Base-by-base conservation (phyloP, 2,113 vertebrate genomes). In the Entelurus aequoreus region DNA sequence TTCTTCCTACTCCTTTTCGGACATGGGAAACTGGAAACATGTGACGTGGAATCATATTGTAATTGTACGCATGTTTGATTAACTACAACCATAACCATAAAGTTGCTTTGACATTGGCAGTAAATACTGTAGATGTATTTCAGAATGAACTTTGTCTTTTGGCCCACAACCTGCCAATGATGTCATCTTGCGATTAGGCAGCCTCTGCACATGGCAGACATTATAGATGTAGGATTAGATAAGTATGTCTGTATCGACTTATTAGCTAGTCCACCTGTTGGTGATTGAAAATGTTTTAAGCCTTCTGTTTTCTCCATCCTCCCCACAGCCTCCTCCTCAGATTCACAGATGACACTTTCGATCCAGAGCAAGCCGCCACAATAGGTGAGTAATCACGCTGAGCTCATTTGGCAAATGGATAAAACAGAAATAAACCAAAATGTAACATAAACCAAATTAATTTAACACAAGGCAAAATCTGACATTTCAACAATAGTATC, bases 321-420 rank as follows among this genome's bases (percentile, higher is more conserved):
- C 49, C 86, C 40, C 60, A 69, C 86, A 98, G 96, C 90, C 92
- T 98, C 80, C 90, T 98, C 42, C 85, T 98, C 80, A 89, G 95
- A 69, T 98, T 98, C 85, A 98, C 95, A 79, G 96, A 98, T 90
- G 95, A 98, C 83, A 97, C 92, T 0, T 98, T 98, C 78, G 96
- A 98, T 88, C 94, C 95, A 4, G 96, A 98, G 75, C 94, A 98
- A 84, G 84, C 94, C 62, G 95, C 96, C 75, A 98, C 96, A 21
- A 98, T 98, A 79, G 96, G 96, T 98, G 88, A 94, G 94, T 88
- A 63, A 67, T 4, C 66, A 52, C 42, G 51, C 5, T 37, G 48
- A 70, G 52, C n/a, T 69, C 16, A 60, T 6, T 28, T 35, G 10
- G 52, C n/a, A 8, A 40, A 38, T 58, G 55, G n/a, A 6, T 51